phyloP scores from a whole-genome alignment of 2,113 vertebrate genomes.

The Melospiza melodia region DNA sequence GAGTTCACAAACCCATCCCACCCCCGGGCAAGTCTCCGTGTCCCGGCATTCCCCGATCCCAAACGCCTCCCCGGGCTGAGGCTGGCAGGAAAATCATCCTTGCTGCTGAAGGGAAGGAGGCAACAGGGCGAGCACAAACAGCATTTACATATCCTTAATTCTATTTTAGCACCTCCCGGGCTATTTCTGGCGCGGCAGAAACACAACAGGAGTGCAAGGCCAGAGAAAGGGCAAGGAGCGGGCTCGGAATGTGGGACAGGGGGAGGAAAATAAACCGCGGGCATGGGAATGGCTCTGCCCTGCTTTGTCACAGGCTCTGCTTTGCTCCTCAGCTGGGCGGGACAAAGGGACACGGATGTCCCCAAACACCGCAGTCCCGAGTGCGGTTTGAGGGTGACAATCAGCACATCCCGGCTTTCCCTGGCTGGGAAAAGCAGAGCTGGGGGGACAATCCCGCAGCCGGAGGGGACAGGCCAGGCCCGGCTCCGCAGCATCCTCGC shows the following conservation, averaged over 20 bases:
- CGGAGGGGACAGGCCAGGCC: not conserved
- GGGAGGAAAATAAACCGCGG: not conserved
- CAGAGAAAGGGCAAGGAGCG: conserved; percentile 21
- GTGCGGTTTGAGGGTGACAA: rapidly evolving
- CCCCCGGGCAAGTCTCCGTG: rapidly evolving
- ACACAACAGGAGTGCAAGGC: conserved; percentile 18
- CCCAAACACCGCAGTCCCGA: rapidly evolving
- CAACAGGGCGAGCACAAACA: not conserved
- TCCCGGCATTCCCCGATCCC: not conserved
- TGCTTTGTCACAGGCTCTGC: rapidly evolving
- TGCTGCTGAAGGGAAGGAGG: not conserved
- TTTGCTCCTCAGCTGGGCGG: not conserved
- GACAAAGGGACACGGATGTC: not conserved
- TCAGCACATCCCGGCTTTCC: rapidly evolving
- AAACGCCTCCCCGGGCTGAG: not conserved
- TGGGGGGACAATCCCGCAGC: not conserved
- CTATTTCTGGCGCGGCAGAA: not conserved
- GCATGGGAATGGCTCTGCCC: rapidly evolving
- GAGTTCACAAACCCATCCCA: not conserved
- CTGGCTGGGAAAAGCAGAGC: not conserved
- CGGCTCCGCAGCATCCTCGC: conserved; percentile 2
- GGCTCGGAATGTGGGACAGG: not conserved
- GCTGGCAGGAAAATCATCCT: not conserved
- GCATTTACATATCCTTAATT: conserved; percentile 36
- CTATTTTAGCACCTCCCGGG: conserved; percentile 40